phyloP scores from a whole-genome alignment of 2,888 invertebrate species.

The Nomada hirtipes region DNA sequence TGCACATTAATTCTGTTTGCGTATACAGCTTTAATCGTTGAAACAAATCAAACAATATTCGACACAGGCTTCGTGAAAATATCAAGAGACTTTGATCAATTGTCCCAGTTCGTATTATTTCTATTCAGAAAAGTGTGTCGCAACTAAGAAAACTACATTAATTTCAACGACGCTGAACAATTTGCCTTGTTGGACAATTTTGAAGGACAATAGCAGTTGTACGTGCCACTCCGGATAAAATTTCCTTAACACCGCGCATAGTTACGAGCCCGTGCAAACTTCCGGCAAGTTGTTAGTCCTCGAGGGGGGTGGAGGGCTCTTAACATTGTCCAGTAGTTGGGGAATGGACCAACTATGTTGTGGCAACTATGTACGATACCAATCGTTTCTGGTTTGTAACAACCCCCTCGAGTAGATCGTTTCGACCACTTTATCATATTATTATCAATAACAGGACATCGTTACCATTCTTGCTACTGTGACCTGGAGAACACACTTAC shows the following conservation, averaged over 20 bases:
- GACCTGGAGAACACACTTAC: too few species aligned
- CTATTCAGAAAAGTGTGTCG: background rate
- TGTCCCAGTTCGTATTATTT: background rate
- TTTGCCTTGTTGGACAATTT: constrained; percentile 23
- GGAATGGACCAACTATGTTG: constrained; percentile 63
- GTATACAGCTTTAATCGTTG: too few species aligned
- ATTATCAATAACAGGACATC: constrained; percentile 29
- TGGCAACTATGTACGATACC: constrained; percentile 62
- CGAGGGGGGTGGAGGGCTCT: constrained; percentile 38
- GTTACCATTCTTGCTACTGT: constrained; percentile 32
- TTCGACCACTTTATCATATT: constrained; percentile 50
- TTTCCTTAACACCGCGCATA: constrained; percentile 56
- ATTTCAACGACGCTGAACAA: constrained; percentile 25
- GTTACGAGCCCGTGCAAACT: constrained; percentile 55
- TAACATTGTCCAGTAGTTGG: constrained; percentile 52
- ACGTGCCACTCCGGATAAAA: constrained; percentile 49
- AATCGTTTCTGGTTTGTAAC: constrained; percentile 53
- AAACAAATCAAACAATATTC: background rate
- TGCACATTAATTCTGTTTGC: too few species aligned
- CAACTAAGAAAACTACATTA: constrained; percentile 33
- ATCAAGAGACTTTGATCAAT: background rate
- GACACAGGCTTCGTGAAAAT: background rate
- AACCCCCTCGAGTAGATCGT: constrained; percentile 55
- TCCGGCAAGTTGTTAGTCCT: constrained; percentile 55
- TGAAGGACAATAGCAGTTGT: constrained; percentile 52